These are phyloP conservation scores for Clinocottus analis DNA, from an alignment of 2,113 vertebrate genomes.

Conservation along the genomic window DNA sequence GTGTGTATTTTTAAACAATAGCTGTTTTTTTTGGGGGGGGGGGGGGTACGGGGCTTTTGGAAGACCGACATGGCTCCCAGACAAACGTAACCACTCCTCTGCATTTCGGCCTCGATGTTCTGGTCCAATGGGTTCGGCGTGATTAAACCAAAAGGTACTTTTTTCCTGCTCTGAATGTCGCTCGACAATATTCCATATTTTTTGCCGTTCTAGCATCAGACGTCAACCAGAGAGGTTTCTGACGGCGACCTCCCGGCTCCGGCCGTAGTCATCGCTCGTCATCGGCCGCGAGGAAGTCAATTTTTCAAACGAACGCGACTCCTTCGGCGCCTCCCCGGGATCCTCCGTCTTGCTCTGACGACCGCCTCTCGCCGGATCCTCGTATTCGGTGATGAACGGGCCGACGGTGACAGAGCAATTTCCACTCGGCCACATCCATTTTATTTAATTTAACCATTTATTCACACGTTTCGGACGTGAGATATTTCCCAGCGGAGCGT, in stretches of 20 bases:
- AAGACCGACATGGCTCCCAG: no score
- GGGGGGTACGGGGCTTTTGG: no score
- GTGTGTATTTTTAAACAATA: no score
- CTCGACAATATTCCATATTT: neutral
- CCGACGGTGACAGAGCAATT: conserved; percentile 41
- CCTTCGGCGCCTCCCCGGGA: conserved; percentile 38
- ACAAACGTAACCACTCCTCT: neutral
- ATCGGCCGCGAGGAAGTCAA: conserved; percentile 38
- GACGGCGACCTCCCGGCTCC: conserved; percentile 35
- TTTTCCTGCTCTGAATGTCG: neutral
- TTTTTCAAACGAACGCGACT: conserved; percentile 49
- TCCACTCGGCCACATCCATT: conserved; percentile 30
- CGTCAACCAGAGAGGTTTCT: conserved; percentile 29
- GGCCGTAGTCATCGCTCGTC: no score
- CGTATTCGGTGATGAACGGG: conserved; percentile 37
- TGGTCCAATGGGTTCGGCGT: neutral
- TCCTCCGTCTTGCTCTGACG: conserved; percentile 26
- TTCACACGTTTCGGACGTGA: neutral
- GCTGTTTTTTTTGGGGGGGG: neutral
- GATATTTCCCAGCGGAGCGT: neutral
- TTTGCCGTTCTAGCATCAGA: neutral
- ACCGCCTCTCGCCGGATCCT: conserved; percentile 44
- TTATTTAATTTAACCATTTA: conserved; percentile 34
- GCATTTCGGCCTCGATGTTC: neutral
- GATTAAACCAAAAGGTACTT: neutral